phyloP scores from a whole-genome alignment of 2,888 invertebrate species.

The Spisula solida region DNA sequence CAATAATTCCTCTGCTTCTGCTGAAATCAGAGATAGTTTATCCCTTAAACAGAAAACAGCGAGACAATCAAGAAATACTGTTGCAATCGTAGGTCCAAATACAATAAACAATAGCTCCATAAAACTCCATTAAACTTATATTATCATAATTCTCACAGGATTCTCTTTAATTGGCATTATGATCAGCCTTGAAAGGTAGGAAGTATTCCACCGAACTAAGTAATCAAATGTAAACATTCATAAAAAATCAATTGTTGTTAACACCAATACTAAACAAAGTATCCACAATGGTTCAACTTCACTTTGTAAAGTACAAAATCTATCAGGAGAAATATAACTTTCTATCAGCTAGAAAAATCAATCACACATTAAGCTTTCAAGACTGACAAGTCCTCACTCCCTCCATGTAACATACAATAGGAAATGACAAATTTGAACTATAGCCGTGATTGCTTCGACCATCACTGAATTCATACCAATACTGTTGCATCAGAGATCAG shows the following conservation, averaged over 20 bases:
- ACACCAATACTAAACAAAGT: not conserved
- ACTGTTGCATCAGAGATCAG: constrained; percentile 23
- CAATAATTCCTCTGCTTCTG: not conserved
- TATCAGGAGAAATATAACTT: not conserved
- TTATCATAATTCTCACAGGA: not conserved
- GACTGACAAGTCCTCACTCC: not conserved
- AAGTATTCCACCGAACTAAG: not conserved
- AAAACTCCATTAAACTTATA: not conserved
- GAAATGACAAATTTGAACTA: constrained; percentile 25
- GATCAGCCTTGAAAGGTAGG: not conserved
- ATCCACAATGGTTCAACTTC: not conserved
- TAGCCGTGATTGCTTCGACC: not conserved
- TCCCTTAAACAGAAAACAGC: not conserved
- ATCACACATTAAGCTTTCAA: not conserved
- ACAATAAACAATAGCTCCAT: not conserved
- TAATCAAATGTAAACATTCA: not conserved
- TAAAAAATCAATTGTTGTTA: constrained; percentile 22
- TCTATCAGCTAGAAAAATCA: constrained; percentile 18
- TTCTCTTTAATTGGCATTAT: not conserved
- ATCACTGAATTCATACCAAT: not conserved
- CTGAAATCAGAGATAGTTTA: not conserved
- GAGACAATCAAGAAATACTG: not conserved
- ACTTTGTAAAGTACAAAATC: not conserved
- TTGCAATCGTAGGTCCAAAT: not conserved
- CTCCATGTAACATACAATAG: not conserved